Evolutionary conservation across 2,888 invertebrate genomes (phyloP).

Genomic region (Gerris lacustris): DNA sequence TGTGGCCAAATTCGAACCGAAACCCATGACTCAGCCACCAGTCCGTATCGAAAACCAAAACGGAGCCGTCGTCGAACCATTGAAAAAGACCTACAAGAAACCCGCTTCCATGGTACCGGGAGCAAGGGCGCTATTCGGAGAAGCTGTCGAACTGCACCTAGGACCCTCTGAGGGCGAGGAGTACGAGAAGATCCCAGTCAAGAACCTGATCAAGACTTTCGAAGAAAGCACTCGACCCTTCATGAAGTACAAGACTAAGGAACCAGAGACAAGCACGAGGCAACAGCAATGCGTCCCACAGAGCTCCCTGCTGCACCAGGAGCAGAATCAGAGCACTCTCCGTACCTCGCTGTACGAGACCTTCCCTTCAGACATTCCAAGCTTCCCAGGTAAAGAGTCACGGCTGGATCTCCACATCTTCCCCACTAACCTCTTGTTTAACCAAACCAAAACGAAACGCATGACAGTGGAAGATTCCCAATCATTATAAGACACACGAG

Average conservation of each 20-base stretch:
- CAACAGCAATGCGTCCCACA: neutral
- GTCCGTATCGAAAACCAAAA: slow-evolving; percentile 7
- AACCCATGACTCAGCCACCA: neutral
- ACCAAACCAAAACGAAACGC: slow-evolving; percentile 20
- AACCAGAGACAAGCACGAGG: slow-evolving; percentile 7
- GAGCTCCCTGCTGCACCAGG: no score
- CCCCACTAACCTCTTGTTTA: neutral
- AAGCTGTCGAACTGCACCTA: slow-evolving; percentile 22
- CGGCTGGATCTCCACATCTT: neutral
- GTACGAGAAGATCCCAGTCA: slow-evolving; percentile 37
- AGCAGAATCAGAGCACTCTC: neutral
- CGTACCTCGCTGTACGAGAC: neutral
- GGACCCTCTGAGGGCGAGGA: slow-evolving; percentile 18
- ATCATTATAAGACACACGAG: neutral
- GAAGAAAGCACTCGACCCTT: slow-evolving; percentile 49
- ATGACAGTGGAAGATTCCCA: neutral
- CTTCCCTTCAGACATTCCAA: neutral
- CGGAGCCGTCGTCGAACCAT: slow-evolving; percentile 14
- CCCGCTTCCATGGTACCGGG: slow-evolving; percentile 27
- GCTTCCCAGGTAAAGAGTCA: neutral
- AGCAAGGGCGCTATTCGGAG: slow-evolving; percentile 26
- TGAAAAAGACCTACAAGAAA: slow-evolving; percentile 30
- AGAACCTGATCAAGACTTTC: slow-evolving; percentile 46
- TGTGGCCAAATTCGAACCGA: slow-evolving; percentile 2
- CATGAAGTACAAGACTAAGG: slow-evolving; percentile 39